Conservation (phyloP, 2,113 vertebrate genomes). For the Lasiurus cinereus region DNA sequence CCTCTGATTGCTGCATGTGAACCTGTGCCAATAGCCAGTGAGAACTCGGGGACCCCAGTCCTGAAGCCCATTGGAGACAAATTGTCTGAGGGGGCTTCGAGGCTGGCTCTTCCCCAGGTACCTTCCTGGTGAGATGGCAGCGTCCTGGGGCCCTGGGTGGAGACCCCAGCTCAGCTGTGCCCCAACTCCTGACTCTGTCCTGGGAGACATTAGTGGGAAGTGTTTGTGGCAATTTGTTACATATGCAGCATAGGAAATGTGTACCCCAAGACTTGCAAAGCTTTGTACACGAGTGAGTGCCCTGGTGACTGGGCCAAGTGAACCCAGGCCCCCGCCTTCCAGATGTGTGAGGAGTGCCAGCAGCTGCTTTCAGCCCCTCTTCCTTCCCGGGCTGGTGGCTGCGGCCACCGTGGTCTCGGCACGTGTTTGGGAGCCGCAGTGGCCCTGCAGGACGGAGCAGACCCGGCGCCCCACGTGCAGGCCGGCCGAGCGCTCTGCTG, state of each 20-base stretch:
- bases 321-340: background rate
- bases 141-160: background rate
- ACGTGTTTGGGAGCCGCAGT: background rate
- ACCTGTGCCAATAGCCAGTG: background rate
- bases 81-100: background rate
- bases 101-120: background rate
- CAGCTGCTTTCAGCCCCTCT: background rate
- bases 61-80: background rate
- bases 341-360: rapidly evolving
- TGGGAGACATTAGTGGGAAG: background rate
- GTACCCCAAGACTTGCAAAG: too few relatives aligned
- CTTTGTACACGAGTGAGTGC: background rate
- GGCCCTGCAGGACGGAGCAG: background rate
- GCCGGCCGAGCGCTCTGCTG: background rate
- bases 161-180: background rate
- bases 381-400: background rate
- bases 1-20: background rate
- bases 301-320: background rate
- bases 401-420: background rate
- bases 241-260: background rate
- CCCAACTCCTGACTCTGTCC: background rate
- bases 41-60: background rate
- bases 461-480: background rate
- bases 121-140: background rate
- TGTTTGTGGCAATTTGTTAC: background rate